phyloP scores from a whole-genome alignment of 2,113 vertebrate species.

The Oxyruncus cristatus region DNA sequence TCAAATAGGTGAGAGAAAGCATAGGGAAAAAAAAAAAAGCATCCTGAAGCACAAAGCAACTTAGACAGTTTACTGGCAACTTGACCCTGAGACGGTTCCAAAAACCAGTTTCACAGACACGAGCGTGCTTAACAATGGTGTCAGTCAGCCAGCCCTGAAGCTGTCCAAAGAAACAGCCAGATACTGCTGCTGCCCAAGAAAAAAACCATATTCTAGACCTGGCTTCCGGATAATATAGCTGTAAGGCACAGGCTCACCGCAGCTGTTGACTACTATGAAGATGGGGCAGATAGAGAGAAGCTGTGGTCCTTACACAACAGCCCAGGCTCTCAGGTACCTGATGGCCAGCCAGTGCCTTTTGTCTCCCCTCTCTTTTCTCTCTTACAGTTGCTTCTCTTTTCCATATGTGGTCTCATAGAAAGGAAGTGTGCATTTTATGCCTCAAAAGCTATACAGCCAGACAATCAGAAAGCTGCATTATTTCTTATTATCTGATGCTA shows the following conservation, averaged over 20 bases:
- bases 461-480: not conserved
- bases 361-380: not conserved
- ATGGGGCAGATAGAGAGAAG: slow-evolving; percentile 40
- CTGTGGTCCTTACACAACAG: slow-evolving; percentile 1
- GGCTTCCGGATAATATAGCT: slow-evolving; percentile 71
- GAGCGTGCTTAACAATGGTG: slow-evolving; percentile 52
- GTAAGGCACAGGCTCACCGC: slow-evolving; percentile 66
- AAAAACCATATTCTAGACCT: slow-evolving; percentile 47
- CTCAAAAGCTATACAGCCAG: not conserved
- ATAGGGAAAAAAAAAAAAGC: not conserved
- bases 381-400: not conserved
- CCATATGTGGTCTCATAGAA: not conserved
- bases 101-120: slow-evolving; percentile 50
- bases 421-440: not conserved
- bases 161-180: slow-evolving; percentile 56
- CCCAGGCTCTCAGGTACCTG: slow-evolving; percentile 40
- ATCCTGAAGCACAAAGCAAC: slow-evolving; percentile 33
- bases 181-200: slow-evolving; percentile 37
- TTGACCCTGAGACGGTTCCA: slow-evolving; percentile 51
- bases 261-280: slow-evolving; percentile 47
- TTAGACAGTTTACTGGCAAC: slow-evolving; percentile 61
- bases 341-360: not conserved
- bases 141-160: slow-evolving; percentile 54
- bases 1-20: slow-evolving; percentile 31
- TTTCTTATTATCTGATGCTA: not conserved